A percentile compares a stretch with the other conserved stretches of the same genome.
These are phyloP conservation scores for Marcusenius ussheri DNA, from an alignment of 2,113 vertebrate genomes.

Conservation along the genomic window DNA sequence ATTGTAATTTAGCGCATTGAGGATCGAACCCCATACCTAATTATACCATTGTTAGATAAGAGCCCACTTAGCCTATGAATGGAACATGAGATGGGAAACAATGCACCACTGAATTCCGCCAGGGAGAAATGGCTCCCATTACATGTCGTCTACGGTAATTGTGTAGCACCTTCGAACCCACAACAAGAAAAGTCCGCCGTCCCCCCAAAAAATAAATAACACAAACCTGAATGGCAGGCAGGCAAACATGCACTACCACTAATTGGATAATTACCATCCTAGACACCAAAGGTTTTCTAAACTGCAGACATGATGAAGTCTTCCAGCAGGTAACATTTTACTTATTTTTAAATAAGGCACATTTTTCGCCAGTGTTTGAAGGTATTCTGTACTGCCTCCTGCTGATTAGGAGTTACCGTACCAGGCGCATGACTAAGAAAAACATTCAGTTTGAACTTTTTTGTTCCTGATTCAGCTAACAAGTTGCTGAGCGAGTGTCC, in stretches of 20 bases:
- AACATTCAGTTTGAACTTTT: background rate
- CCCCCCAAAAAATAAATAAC: background rate
- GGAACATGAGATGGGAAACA: background rate
- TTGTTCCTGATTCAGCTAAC: background rate
- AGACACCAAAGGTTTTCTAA: background rate
- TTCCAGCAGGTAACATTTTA: background rate
- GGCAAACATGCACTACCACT: background rate
- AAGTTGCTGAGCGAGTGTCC: background rate
- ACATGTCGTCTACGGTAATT: background rate
- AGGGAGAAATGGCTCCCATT: background rate
- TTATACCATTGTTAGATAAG: background rate
- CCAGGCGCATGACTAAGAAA: background rate
- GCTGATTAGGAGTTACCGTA: background rate
- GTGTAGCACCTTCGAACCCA: background rate
- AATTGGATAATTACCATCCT: background rate
- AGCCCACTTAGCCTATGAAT: background rate
- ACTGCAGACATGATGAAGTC: background rate
- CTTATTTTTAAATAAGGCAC: background rate
- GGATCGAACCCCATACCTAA: background rate
- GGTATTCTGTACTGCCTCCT: background rate
- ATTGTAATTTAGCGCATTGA: background rate
- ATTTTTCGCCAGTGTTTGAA: background rate
- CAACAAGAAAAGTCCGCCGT: background rate
- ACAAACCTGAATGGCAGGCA: background rate
- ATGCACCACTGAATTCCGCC: background rate